phyloP scores from a whole-genome alignment of 2,797 vertebrate genomes.

The Zenarchopterus dispar region DNA sequence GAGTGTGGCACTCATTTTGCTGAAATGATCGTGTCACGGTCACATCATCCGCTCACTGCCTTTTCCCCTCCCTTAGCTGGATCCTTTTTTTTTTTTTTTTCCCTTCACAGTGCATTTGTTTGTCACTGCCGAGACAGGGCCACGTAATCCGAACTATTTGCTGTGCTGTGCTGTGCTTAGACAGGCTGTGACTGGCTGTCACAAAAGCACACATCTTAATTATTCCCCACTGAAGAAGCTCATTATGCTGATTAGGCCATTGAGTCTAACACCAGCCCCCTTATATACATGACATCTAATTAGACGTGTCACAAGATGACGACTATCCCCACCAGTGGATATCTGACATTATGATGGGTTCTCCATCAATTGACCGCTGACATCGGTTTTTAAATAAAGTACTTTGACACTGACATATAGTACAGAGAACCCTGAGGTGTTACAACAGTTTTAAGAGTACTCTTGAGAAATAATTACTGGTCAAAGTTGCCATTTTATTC shows the following conservation, averaged over 20 bases:
- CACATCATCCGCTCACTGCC: constrained; percentile 20
- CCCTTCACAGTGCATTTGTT: constrained; percentile 38
- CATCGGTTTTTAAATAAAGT: constrained; percentile 42
- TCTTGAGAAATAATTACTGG: not conserved
- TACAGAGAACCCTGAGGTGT: constrained; percentile 10
- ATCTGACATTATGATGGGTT: constrained; percentile 54
- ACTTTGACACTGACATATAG: constrained; percentile 43
- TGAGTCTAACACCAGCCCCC: constrained; percentile 65
- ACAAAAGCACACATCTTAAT: constrained; percentile 67
- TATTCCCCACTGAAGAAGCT: constrained; percentile 74
- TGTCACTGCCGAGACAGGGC: constrained; percentile 32
- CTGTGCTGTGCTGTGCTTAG: constrained; percentile 47
- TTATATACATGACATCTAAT: constrained; percentile 76
- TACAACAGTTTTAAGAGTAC: not conserved
- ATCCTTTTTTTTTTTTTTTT: constrained; percentile 29
- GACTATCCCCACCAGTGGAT: constrained; percentile 52
- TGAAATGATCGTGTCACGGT: constrained; percentile 60
- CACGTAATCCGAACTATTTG: constrained; percentile 56
- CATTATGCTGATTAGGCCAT: constrained; percentile 78
- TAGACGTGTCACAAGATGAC: constrained; percentile 71
- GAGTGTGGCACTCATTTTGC: not conserved
- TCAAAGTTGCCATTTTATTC: too few relatives aligned
- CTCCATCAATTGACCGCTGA: constrained; percentile 52
- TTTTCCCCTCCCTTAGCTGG: constrained; percentile 20
- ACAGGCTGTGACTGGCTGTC: constrained; percentile 63